Evolutionary conservation across 2,113 vertebrate species (phyloP), one percentile per base, ranked within the genome.

Genomic region (Ptychochromis oligacanthus): DNA sequence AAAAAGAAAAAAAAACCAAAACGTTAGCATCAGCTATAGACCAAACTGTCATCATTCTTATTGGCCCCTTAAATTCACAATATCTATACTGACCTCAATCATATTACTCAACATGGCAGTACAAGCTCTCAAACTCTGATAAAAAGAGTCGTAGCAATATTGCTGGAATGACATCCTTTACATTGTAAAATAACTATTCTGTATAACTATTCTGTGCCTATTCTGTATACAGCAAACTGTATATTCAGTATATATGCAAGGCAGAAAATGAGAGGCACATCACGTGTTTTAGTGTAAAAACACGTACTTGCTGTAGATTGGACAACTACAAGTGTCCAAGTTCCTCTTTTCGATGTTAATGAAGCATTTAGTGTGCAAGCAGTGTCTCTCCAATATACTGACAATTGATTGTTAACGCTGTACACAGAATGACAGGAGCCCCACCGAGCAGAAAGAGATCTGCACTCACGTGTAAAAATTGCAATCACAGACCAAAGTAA

Each of bases 401-500:
- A 40, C 57, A 84, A 72, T 24, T 62, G 24, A 72, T 81, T 54
- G 77, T 77, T 84, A 84, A 26, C 6, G 12, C 80, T 65, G 49
- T 40, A 54, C 58, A 58, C 57, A 85, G 59, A 62, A 76, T 60
- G 34, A 67, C 1, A 10, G 56, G n/a, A 59, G n/a, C 54, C 67
- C 61, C 52, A 17, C 34, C 59, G 55, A 86, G 79, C 79, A 79
- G 49, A 81, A 61, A 75, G 7, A 54, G 64, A 62, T 79, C 54
- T 67, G 65, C 64, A 55, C 72, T 74, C 81, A 65, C 6, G 6
- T 77, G 61, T 85, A 59, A 64, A 81, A 79, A 82, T 55, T 86
- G 28, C 31, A 70, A 84, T 87, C 83, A 85, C 18, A 83, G 52
- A 79, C 64, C 59, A 74, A 70, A 61, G 20, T 56, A 26, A 87